phyloP scores from a whole-genome alignment of 2,888 invertebrate genomes.

The Margaritifera margaritifera region DNA sequence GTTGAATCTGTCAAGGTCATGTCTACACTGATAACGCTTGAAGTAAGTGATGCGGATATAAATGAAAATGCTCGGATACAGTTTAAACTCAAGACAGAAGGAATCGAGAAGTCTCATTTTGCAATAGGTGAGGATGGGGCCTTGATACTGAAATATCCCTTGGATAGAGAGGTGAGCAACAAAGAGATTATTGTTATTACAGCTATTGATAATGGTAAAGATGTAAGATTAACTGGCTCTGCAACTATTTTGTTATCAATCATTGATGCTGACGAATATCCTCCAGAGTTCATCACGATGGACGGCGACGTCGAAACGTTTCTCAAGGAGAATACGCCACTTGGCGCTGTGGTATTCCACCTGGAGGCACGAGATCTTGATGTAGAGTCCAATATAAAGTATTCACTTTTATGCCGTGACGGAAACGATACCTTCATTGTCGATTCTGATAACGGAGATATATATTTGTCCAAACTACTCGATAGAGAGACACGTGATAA shows the following conservation, averaged over 20 bases:
- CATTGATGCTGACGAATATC: conserved; percentile 32
- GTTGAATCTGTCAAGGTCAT: conserved; percentile 28
- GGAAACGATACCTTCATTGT: conserved; percentile 86
- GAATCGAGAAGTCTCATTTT: conserved; percentile 32
- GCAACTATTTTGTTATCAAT: conserved; percentile 35
- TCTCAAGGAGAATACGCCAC: conserved; percentile 89
- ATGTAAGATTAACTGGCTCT: conserved; percentile 23
- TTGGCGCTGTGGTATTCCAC: conserved; percentile 87
- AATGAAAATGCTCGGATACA: conserved; percentile 33
- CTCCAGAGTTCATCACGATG: conserved; percentile 33
- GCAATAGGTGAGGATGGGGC: conserved; percentile 27
- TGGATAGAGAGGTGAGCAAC: conserved; percentile 33
- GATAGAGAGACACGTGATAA: conserved; percentile 82
- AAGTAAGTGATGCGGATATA: conserved; percentile 42
- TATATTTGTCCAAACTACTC: conserved; percentile 86
- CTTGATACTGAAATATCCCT: conserved; percentile 17
- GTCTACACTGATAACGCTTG: conserved; percentile 16
- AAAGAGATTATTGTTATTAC: conserved; percentile 31
- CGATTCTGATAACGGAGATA: conserved; percentile 89
- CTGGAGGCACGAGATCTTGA: conserved; percentile 91
- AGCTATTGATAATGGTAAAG: conserved; percentile 39
- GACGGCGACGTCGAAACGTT: conserved; percentile 48
- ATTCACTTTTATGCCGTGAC: conserved; percentile 85
- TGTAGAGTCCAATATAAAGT: conserved; percentile 93
- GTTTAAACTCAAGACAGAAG: conserved; percentile 24